Conservation (phyloP, 2,888 invertebrate genomes). For the Ectemnius lituratus region DNA sequence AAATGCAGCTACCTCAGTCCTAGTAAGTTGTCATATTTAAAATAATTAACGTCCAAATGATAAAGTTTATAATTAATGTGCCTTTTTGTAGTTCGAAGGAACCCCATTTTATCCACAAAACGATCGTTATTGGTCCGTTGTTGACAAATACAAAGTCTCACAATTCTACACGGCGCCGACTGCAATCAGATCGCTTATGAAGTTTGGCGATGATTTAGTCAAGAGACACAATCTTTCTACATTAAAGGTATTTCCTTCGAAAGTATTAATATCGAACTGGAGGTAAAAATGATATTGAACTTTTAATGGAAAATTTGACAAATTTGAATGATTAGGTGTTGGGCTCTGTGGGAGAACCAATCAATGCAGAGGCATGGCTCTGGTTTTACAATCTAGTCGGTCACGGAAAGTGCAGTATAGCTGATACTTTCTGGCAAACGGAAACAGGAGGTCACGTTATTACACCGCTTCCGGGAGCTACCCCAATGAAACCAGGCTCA, state of each 20-base stretch:
- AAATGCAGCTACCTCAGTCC: slow-evolving; percentile 95
- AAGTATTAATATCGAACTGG: neutral
- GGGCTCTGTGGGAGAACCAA: slow-evolving; percentile 99
- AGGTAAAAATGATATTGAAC: neutral
- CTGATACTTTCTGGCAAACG: slow-evolving; percentile 99
- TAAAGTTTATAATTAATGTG: neutral
- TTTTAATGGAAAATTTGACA: neutral
- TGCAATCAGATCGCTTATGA: slow-evolving; percentile 97
- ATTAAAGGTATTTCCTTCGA: slow-evolving; percentile 78
- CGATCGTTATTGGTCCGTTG: slow-evolving; percentile 94
- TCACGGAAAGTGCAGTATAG: slow-evolving; percentile 91
- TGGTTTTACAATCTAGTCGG: slow-evolving; percentile 96
- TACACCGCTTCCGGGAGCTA: slow-evolving; percentile 96
- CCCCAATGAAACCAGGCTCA: slow-evolving; percentile 98
- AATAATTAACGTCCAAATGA: neutral
- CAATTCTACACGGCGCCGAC: slow-evolving; percentile 99
- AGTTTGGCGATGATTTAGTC: slow-evolving; percentile 92
- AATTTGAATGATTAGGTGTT: slow-evolving; percentile 82
- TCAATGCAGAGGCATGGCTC: slow-evolving; percentile 98
- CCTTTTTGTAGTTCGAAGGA: slow-evolving; percentile 90
- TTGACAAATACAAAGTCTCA: slow-evolving; percentile 95
- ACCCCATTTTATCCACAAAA: slow-evolving; percentile 97
- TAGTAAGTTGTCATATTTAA: slow-evolving; percentile 82
- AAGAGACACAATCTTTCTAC: slow-evolving; percentile 79
- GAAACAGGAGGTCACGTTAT: slow-evolving; percentile 99